Percentiles rank a stretch among this genome's conserved stretches.
Conservation (phyloP, 2,113 vertebrate genomes). For the Sturnus vulgaris region DNA sequence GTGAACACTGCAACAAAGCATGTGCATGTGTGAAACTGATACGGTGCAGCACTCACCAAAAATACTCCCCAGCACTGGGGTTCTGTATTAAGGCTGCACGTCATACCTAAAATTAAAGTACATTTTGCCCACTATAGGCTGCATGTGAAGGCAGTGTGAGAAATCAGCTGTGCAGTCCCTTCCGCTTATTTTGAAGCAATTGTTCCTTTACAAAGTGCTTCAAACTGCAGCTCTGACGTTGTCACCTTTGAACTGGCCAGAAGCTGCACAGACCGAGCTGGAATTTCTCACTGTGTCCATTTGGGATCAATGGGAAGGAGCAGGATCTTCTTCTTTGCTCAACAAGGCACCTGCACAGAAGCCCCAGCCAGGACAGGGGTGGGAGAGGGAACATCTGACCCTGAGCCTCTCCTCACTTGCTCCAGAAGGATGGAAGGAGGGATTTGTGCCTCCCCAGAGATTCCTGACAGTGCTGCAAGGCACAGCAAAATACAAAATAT, state of each 20-base stretch:
- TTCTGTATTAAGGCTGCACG: neutral
- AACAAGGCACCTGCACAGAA: neutral
- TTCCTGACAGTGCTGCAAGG: neutral
- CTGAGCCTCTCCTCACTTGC: accelerated
- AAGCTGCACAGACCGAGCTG: accelerated
- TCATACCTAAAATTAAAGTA: neutral
- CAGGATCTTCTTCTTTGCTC: neutral
- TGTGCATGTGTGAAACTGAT: neutral
- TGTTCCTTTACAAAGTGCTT: neutral
- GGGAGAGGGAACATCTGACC: neutral
- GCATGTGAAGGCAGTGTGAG: neutral
- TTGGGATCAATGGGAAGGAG: neutral
- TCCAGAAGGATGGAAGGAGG: neutral
- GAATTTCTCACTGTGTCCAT: accelerated
- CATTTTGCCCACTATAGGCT: neutral
- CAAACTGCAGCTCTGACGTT: neutral
- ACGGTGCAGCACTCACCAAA: neutral
- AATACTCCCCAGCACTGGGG: neutral
- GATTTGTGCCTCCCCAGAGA: neutral
- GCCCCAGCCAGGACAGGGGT: accelerated
- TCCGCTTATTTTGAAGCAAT: neutral
- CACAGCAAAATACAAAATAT: accelerated
- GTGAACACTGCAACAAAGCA: neutral
- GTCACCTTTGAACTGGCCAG: neutral
- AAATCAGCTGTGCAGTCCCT: neutral